Evolutionary conservation across 2,888 invertebrate genomes (phyloP).

Genomic region (Nomada flava): DNA sequence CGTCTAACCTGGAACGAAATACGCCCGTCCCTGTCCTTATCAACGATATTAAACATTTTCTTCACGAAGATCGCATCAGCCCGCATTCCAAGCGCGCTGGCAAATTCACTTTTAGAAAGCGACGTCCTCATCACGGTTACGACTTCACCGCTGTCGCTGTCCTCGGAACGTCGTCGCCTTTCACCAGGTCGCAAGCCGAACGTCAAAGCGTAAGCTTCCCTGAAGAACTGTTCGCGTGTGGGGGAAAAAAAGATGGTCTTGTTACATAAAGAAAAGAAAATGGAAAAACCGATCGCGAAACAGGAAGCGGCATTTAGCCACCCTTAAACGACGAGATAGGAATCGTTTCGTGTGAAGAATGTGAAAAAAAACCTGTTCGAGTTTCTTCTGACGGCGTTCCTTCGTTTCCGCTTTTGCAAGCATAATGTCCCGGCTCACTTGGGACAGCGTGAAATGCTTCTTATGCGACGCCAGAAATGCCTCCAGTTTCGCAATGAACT

Average conservation of each 20-base stretch:
- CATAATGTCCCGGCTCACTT: slow-evolving; percentile 93
- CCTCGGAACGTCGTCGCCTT: slow-evolving; percentile 88
- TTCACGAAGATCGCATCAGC: slow-evolving; percentile 97
- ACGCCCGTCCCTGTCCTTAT: slow-evolving; percentile 96
- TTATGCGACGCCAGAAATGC: slow-evolving; percentile 93
- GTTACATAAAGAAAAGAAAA: not conserved
- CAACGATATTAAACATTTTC: slow-evolving; percentile 99
- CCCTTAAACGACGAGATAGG: slow-evolving; percentile 5
- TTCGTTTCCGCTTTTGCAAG: slow-evolving; percentile 96
- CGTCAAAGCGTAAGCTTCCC: slow-evolving; percentile 97
- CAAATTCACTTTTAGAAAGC: slow-evolving; percentile 95
- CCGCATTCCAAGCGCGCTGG: slow-evolving; percentile 97
- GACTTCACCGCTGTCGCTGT: slow-evolving; percentile 91
- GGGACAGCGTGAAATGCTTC: slow-evolving; percentile 88
- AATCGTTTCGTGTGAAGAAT: not conserved
- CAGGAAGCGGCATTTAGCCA: not conserved
- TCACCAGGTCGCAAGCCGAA: slow-evolving; percentile 96
- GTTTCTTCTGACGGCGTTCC: slow-evolving; percentile 94
- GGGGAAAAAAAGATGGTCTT: not conserved
- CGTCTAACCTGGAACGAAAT: slow-evolving; percentile 93
- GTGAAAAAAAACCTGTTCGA: slow-evolving; percentile 87
- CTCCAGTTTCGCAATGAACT: slow-evolving; percentile 95
- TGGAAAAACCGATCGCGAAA: not conserved
- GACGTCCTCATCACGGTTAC: slow-evolving; percentile 97
- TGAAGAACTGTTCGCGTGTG: slow-evolving; percentile 90